These are phyloP conservation scores for Drosophila saltans DNA, from an alignment of 1,140 invertebrate genomes.

Conservation along the genomic window DNA sequence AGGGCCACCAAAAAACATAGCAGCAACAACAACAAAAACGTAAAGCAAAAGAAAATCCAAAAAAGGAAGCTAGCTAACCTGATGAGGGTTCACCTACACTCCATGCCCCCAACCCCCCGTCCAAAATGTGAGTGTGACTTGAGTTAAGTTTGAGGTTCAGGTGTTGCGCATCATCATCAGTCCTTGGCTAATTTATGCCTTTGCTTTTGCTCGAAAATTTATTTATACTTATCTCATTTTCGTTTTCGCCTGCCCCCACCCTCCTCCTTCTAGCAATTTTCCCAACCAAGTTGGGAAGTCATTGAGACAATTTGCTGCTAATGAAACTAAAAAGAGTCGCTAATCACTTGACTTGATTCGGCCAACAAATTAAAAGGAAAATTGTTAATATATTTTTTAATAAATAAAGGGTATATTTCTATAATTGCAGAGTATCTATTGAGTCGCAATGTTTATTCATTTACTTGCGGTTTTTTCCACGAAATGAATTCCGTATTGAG, in stretches of 20 bases:
- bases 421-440: too few relatives aligned
- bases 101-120: too few relatives aligned
- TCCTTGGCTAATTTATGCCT: constrained; percentile 49
- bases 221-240: constrained; percentile 48
- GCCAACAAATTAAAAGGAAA: too few relatives aligned
- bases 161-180: constrained; percentile 67
- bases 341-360: constrained; percentile 46
- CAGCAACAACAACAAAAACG: not conserved
- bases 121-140: constrained; percentile 30
- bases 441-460: too few relatives aligned
- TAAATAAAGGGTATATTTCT: too few relatives aligned
- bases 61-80: constrained; percentile 42
- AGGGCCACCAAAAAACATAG: constrained; percentile 38
- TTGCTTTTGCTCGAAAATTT: constrained; percentile 47
- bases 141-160: constrained; percentile 36
- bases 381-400: too few relatives aligned
- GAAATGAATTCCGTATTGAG: too few relatives aligned
- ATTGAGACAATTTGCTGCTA: constrained; percentile 59
- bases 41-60: not conserved
- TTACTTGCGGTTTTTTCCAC: too few relatives aligned
- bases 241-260: not conserved
- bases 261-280: not conserved
- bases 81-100: constrained; percentile 51
- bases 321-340: constrained; percentile 69
- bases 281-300: constrained; percentile 43